phyloP scores from a whole-genome alignment of 64 coral and sea anemone genomes.

The Montipora efflorescens region DNA sequence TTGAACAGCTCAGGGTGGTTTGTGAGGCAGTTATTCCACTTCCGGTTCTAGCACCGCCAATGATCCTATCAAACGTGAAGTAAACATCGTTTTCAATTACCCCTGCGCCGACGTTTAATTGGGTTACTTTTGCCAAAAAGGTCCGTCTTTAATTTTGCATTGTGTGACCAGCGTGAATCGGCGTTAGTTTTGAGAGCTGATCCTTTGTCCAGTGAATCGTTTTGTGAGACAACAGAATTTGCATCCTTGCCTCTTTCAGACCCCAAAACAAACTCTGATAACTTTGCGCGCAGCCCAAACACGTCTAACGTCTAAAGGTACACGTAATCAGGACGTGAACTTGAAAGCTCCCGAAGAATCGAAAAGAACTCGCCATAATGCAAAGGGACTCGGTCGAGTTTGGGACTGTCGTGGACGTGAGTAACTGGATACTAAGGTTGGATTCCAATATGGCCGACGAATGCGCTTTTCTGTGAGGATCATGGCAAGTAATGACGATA shows the following conservation, averaged over 20 bases:
- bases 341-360: no score
- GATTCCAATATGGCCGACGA: slow-evolving; percentile 46
- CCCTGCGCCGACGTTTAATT: slow-evolving; percentile 90
- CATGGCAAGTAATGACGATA: slow-evolving; percentile 42
- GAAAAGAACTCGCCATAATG: slow-evolving; percentile 33
- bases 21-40: no score
- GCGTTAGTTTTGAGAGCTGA: background rate
- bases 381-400: no score
- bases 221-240: background rate
- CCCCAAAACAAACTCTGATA: slow-evolving; percentile 85
- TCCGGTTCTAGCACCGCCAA: slow-evolving; percentile 80
- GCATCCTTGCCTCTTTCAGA: background rate
- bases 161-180: background rate
- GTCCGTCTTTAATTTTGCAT: slow-evolving; percentile 39
- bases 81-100: slow-evolving; percentile 92
- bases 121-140: slow-evolving; percentile 89
- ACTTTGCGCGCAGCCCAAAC: slow-evolving; percentile 75
- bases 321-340: background rate
- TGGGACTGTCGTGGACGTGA: background rate
- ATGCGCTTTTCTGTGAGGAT: background rate
- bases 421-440: background rate
- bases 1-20: no score
- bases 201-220: background rate
- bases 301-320: background rate
- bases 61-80: slow-evolving; percentile 86